Base-by-base conservation (phyloP, 2,797 vertebrate species). In the Serranus cabrilla region DNA sequence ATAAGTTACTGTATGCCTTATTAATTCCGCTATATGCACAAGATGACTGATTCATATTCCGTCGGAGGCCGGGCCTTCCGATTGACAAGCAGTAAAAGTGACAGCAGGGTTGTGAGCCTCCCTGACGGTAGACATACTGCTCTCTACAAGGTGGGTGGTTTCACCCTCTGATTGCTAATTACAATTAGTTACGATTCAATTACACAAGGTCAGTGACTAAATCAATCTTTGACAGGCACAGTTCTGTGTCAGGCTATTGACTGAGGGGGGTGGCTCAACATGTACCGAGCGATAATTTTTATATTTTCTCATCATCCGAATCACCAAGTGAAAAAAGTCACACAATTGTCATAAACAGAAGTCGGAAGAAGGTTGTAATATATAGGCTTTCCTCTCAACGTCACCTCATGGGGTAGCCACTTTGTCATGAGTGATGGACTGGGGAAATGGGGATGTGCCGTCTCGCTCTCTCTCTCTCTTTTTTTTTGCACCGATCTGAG, bases 151-250 rank as follows among this genome's bases (percentile, higher is more conserved):
- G 87, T 87, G 90, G 91, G 91, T 71, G 80, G 89, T 79, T 86
- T 76, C 85, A 81, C 60, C 82, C 61, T 68, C 75, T 87, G 87
- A 93, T 91, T 90, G 86, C 90, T 92, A 89, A 93, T 94, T 93
- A 92, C 69, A 90, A 83, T 94, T 92, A 93, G 88, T 91, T 89
- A 90, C 73, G 68, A 91, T 90, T 92, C 74, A 92, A 91, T 94
- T 94, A 93, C 86, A 79, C 83, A 84, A 91, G 90, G 89, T 91
- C 93, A 94, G 86, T 46, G 81, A 87, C 89, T 90, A 90, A 91
- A 92, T 94, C 91, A 89, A 76, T 89, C 84, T 84, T 75, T 83
- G 80, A 86, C 74, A 68, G 71, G 54, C 55, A 18, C 17, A 4
- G 55, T 43, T 77, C 72, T 23, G 55, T 81, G 80, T 89, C 79